A percentile compares a stretch with the other conserved stretches of the same genome.
phyloP scores from a whole-genome alignment of 2,888 invertebrate genomes.

The Sinhomidia bicolor region DNA sequence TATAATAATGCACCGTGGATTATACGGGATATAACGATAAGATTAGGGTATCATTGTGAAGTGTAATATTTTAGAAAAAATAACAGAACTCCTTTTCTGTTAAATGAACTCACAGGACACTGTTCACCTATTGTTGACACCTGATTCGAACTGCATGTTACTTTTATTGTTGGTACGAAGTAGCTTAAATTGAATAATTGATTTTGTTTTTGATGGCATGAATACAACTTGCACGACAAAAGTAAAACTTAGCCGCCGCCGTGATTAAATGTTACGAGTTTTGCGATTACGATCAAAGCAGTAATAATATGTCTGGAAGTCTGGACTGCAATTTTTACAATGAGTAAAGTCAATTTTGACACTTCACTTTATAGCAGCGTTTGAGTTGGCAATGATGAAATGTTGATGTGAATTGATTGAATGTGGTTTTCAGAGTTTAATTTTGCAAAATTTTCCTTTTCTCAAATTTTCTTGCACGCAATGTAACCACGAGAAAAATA shows the following conservation, averaged over 20 bases:
- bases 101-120: not conserved
- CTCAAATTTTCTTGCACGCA: not conserved
- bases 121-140: constrained; percentile 1
- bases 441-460: not conserved
- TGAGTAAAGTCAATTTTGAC: not conserved
- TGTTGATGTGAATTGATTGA: not conserved
- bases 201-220: not conserved
- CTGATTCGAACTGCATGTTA: not conserved
- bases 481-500: not conserved
- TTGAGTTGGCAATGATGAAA: not conserved
- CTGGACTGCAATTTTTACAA: not conserved
- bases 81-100: not conserved
- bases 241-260: not conserved
- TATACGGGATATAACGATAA: not conserved
- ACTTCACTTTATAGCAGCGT: not conserved
- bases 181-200: not conserved
- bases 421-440: not conserved
- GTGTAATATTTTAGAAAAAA: not conserved
- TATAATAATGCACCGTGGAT: not conserved
- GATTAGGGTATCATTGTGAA: not conserved
- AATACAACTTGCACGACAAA: not conserved
- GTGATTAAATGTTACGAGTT: too few relatives aligned
- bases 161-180: not conserved
- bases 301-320: not conserved
- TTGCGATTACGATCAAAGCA: too few relatives aligned